Evolutionary conservation across 1,140 invertebrate genomes (phyloP).

Genomic region (Diorhabda sublineata): DNA sequence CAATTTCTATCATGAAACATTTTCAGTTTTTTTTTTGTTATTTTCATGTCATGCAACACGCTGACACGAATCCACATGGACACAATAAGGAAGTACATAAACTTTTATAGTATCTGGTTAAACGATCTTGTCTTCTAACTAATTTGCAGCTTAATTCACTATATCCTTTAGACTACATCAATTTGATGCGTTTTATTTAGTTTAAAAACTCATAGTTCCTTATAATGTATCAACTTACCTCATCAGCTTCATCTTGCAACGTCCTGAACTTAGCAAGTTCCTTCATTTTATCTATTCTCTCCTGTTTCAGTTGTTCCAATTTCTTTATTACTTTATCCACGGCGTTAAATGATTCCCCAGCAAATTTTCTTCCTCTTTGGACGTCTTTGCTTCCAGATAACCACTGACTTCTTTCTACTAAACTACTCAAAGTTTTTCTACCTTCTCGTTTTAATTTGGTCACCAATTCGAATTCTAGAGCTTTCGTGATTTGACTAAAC

Average conservation of each 20-base stretch:
- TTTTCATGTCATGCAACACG: constrained; percentile 5
- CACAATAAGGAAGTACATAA: background rate
- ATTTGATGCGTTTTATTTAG: too few species aligned
- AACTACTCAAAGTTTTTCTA: constrained; percentile 45
- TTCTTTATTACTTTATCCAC: constrained; percentile 53
- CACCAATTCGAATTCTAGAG: constrained; percentile 52
- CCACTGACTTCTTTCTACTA: constrained; percentile 51
- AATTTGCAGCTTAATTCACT: background rate
- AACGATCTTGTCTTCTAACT: background rate
- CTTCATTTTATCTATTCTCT: constrained; percentile 53
- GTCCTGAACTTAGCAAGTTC: constrained; percentile 52
- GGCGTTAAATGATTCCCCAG: constrained; percentile 51
- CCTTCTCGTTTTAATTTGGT: constrained; percentile 52
- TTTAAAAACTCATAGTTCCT: too few species aligned
- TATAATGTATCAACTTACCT: constrained; percentile 47
- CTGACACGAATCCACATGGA: constrained; percentile 3
- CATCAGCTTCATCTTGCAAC: constrained; percentile 54
- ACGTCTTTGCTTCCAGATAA: constrained; percentile 46
- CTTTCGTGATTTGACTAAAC: constrained; percentile 45
- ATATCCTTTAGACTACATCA: too few species aligned
- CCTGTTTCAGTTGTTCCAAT: constrained; percentile 52
- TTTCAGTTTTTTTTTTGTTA: background rate
- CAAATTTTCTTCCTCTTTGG: constrained; percentile 46
- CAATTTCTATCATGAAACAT: background rate
- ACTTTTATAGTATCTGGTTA: constrained; percentile 11